Evolutionary conservation across 2,797 vertebrate species (phyloP), one percentile per base, ranked within the genome.

Genomic region (Periparus ater): DNA sequence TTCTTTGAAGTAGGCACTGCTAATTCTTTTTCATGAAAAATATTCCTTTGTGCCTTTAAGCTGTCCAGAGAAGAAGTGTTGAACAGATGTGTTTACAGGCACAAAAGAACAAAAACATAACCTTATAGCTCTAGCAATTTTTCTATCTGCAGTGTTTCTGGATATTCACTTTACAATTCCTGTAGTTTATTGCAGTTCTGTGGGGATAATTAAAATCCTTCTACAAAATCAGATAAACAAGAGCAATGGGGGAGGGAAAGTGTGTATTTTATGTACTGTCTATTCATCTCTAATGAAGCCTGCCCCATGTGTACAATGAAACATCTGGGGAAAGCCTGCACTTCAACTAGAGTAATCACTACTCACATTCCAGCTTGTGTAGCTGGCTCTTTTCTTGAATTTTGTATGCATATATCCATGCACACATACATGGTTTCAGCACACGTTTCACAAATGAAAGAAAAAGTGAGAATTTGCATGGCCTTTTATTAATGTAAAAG

Each of bases 151-250:
- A 62, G 10, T 22, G 11, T 61, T 85, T 38, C 60, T 88, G 48
- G 22, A 63, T 47, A 51, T 51, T 87, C 70, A 67, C 58, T 93
- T 83, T 22, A 91, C 17, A 42, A 38, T 66, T 91, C 71, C 48
- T 82, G 12, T 36, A 91, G 68, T 44, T 87, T 67, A 80, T 17
- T 61, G 74, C 57, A 77, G 26, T 85, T 82, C 53, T 47, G 68
- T 74, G 32, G 32, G 38, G 65, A 90, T 94, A 94, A 94, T 95
- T 87, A 94, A 92, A 94, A 85, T 62, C n/a, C 18, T 80, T 70
- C 58, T 81, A 74, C 62, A 89, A 90, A 95, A 93, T 82, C 88
- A 95, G 91, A 94, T 73, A 84, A 90, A 78, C 81, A 80, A 88
- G 68, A 92, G 62, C 63, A 85, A 78, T 1, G 2, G 44, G 68